Evolutionary conservation across 2,113 vertebrate species (phyloP).

Genomic region (Neolamprologus brichardi): DNA sequence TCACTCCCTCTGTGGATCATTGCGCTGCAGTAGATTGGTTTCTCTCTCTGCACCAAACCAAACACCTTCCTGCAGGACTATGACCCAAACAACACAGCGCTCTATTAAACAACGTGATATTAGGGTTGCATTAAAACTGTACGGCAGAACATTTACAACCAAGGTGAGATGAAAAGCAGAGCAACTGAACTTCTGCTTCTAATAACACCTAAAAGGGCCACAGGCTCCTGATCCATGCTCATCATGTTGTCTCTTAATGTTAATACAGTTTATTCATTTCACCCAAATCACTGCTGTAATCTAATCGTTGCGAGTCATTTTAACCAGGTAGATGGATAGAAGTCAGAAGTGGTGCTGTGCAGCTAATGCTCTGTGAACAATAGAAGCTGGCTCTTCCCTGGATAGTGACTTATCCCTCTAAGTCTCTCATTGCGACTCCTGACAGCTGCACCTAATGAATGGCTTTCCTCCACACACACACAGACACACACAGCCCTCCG

Average conservation of each 20-base stretch:
- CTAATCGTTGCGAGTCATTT: not conserved
- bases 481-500: not conserved
- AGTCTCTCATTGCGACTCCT: conserved; percentile 25
- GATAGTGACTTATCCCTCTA: conserved; percentile 50
- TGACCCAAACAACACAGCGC: not conserved
- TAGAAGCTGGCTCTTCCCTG: conserved; percentile 18
- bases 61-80: not conserved
- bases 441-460: conserved; percentile 45
- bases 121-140: not conserved
- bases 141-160: not conserved
- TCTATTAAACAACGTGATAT: not conserved
- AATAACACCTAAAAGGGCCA: not conserved
- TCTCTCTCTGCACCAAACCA: not conserved
- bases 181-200: not conserved
- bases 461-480: conserved; percentile 1
- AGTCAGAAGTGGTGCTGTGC: not conserved
- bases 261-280: not conserved
- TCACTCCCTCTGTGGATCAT: not conserved
- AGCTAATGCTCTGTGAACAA: conserved; percentile 16
- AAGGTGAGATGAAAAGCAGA: not conserved
- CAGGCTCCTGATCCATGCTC: not conserved
- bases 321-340: not conserved
- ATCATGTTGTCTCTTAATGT: not conserved
- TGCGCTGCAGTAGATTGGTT: not conserved
- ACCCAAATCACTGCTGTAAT: not conserved